Base-by-base conservation (phyloP, 2,113 vertebrate genomes). In the Tursiops truncatus region DNA sequence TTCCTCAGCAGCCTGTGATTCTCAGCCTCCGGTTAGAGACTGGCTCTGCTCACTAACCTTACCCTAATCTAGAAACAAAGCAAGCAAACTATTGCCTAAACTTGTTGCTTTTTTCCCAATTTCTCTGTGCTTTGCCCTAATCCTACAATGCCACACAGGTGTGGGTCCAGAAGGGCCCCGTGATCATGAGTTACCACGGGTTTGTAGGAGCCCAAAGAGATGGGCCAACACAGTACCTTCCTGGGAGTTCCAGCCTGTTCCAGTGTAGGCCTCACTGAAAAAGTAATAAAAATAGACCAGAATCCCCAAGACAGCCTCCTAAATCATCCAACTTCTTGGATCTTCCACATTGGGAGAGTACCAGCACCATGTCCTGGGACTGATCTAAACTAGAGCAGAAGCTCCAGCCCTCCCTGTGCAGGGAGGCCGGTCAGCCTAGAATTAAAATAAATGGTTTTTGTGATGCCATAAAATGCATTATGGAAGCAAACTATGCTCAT, bases 281-380 rank as follows among this genome's bases (percentile, higher is more conserved):
- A 93, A 31, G 47, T 28, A 82, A 67, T 23, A 87, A 38, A 90
- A 95, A 83, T 2, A 83, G 41, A 89, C 26, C 53, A 85, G 28
- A 85, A 92, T 94, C 17, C 88, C 87, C 33, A 85, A 79, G 74
- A 87, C 25, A 70, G 10, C 10, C 21, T 73, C 28, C 63, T 67
- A 63, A 79, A 93, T 82, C 81, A 92, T 36, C 60, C 33, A 96
- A 91, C 14, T 83, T 95, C 63, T 95, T 18, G 71, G 62, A 94
- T 87, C 47, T 80, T 93, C 38, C 68, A 94, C n/a, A 50, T 20
- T 44, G 28, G 26, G n/a, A 93, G 81, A 58, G 25, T 50, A 85
- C 65, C 95, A 83, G 15, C 93, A 88, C 56, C 31, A 77, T 95
- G 76, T 82, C 65, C 73, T 91, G 38, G 56, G 17, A 91, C 38